A percentile compares a stretch with the other conserved stretches of the same genome.
These are phyloP conservation scores for Halichoeres trimaculatus DNA, from an alignment of 2,113 vertebrate species.

Conservation along the genomic window DNA sequence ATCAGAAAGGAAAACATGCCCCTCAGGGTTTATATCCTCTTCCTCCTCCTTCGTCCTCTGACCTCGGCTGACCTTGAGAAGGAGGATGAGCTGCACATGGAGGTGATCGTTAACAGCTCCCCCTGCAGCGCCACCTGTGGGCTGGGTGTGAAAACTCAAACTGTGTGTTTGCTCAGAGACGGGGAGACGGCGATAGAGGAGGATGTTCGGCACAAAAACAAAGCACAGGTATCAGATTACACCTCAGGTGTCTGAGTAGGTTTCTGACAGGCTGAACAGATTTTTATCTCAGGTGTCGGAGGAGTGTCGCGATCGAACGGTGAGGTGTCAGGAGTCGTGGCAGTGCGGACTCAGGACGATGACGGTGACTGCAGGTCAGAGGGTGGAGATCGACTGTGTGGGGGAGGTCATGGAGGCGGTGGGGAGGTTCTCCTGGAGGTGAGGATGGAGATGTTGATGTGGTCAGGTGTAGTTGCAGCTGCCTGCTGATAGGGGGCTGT, in stretches of 20 bases:
- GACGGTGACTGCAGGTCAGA: slow-evolving; percentile 67
- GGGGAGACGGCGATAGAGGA: slow-evolving; percentile 40
- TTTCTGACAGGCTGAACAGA: too few relatives aligned
- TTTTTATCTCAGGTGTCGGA: slow-evolving; percentile 31
- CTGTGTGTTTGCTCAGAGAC: slow-evolving; percentile 74
- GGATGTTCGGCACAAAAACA: rapidly evolving
- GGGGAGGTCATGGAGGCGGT: slow-evolving; percentile 52
- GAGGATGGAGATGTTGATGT: too few relatives aligned
- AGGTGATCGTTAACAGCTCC: slow-evolving; percentile 69
- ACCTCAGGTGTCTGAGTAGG: background rate
- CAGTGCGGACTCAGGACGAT: slow-evolving; percentile 86
- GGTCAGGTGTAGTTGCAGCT: too few relatives aligned
- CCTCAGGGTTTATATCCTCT: background rate
- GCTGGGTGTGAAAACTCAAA: slow-evolving; percentile 84
- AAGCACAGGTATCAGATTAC: slow-evolving; percentile 10
- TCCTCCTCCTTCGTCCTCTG: slow-evolving; percentile 7
- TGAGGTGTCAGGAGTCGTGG: slow-evolving; percentile 82
- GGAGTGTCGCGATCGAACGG: slow-evolving; percentile 50
- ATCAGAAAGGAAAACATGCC: slow-evolving; percentile 17
- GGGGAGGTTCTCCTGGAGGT: slow-evolving; percentile 75
- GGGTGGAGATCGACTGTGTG: slow-evolving; percentile 85
- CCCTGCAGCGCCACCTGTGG: slow-evolving; percentile 91
- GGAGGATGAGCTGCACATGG: slow-evolving; percentile 35
- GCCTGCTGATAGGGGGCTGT: background rate
- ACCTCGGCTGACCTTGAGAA: slow-evolving; percentile 18